Evolutionary conservation across 2,888 invertebrate genomes (phyloP), one percentile per base, ranked within the genome.

Genomic region (Hofmannophila pseudospretella): DNA sequence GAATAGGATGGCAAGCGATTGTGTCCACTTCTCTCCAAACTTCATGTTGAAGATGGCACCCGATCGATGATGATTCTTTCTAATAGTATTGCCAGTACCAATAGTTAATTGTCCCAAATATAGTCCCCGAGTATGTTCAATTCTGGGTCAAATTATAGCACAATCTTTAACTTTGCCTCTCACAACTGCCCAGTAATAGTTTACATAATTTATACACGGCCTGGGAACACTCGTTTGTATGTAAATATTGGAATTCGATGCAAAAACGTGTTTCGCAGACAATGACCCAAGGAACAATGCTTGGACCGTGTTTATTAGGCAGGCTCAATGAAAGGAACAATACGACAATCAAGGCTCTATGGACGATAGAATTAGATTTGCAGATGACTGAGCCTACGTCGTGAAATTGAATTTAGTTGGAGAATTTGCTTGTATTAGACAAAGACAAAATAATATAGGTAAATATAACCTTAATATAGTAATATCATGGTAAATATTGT

Each of bases 251-350:
- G 59, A 55, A 59, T 61, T 54, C 49, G 44, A 55, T 58, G 62
- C 59, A 69, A 67, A 65, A 69, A 65, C 55, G 31, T 44, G 46
- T 42, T 50, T 44, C 40, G 39, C 40, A 69, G 60, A 80, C 78
- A 79, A 81, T 78, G 73, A 74, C 71, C 69, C 47, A 39, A 33
- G 45, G 58, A 63, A 79, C 79, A 80, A 79, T 78, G 68, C 44
- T 37, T 32, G 51, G 30, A 44, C 47, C 31, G 41, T 39, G 41
- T 49, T 50, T 54, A 53, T 54, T 53, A 47, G 48, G 51, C 42
- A 74, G 48, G 51, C 42, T 74, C 74, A 75, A 78, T 75, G 75
- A 70, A 74, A 69, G 76, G 72, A 73, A 77, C 54, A 25, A 32
- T 39, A 30, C 12, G 22, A 10, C 22, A 41, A 34, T 37, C 36